A percentile compares a stretch with the other conserved stretches of the same genome.
These are phyloP conservation scores for Andrena cerasifolii DNA, from an alignment of 1,140 invertebrate species.

Conservation along the genomic window DNA sequence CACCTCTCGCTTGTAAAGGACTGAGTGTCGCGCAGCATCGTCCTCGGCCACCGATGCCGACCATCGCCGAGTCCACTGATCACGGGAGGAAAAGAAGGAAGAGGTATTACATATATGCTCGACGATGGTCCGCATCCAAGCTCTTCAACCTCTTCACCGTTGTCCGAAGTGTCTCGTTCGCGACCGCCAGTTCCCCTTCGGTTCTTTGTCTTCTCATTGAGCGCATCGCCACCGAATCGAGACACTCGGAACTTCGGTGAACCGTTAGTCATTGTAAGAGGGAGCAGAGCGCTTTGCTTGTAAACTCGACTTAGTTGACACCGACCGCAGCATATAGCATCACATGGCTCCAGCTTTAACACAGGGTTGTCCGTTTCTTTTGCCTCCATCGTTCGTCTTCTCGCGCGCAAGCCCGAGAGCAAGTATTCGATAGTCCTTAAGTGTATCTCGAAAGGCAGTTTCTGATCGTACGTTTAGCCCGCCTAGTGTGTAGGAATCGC, in stretches of 20 bases:
- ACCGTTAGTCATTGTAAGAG: not conserved
- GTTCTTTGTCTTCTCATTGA: not conserved
- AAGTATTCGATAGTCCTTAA: conserved; percentile 42
- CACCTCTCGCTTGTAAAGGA: not conserved
- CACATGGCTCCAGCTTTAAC: conserved; percentile 34
- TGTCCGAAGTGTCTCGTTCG: not conserved
- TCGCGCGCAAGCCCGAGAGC: not conserved
- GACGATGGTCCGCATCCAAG: not conserved
- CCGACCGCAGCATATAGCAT: not conserved
- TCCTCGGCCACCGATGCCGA: conserved; percentile 6
- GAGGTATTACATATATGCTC: no score
- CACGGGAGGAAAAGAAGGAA: no score
- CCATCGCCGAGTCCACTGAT: conserved; percentile 9
- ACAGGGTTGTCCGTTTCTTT: conserved; percentile 52
- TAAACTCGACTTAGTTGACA: not conserved
- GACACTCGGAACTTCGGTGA: not conserved
- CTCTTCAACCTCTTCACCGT: conserved; percentile 11
- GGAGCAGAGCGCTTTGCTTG: conserved; percentile 5
- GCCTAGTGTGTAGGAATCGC: conserved; percentile 46
- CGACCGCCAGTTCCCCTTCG: not conserved
- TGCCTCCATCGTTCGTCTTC: conserved; percentile 20
- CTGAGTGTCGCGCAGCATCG: conserved; percentile 38
- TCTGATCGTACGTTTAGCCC: conserved; percentile 48
- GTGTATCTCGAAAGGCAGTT: conserved; percentile 45
- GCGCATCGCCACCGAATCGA: conserved; percentile 9